Evolutionary conservation across 2,888 invertebrate species (phyloP), one percentile per base, ranked within the genome.

Genomic region (Andrena marginata): DNA sequence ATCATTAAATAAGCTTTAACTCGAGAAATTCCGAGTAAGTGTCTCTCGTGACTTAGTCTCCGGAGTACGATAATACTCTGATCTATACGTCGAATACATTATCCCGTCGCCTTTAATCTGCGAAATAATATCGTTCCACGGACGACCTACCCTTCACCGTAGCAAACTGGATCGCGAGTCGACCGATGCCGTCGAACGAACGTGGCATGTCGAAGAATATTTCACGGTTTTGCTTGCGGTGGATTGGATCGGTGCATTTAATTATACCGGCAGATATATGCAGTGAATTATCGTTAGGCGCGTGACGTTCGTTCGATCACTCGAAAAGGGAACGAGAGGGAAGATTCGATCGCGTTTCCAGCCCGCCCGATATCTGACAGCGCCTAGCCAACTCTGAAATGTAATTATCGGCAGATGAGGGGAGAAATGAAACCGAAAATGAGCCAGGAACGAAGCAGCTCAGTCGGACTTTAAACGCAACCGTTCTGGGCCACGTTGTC

Each of bases 1-100:
- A 49, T 64, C 64, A 49, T 70, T 79, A 65, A 77, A 64, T 35
- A 56, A 77, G 64, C 51, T 77, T 79, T 49, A 49, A 76, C 68
- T 77, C 35, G 35, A 64, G 64, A 69, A 63, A 56, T 68, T 63
- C 48, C 20, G 20, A 56, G 49, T 13, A 35, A 76, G 56, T 29
- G 23, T 69, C 63, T 56, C 63, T 10, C 48, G 56, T 20, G 42
- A 49, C 48, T 13, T 23, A 13, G 33, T 71, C 71, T 23, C 59
- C 6, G n/a, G 56, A 31, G 71, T 48, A 49, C 42, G 42, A 64
- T 76, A 69, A 79, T 76, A 56, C 42, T 76, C 48, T 26, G 26
- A 35, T 13, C 63, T 48, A 56, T 76, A 48, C 56, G 42, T 10
- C 16, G 33, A 48, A 48, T 51, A 62, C 51, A 51, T 68, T 48